Conservation (phyloP, 2,888 invertebrate genomes). For the Eledone cirrhosa region DNA sequence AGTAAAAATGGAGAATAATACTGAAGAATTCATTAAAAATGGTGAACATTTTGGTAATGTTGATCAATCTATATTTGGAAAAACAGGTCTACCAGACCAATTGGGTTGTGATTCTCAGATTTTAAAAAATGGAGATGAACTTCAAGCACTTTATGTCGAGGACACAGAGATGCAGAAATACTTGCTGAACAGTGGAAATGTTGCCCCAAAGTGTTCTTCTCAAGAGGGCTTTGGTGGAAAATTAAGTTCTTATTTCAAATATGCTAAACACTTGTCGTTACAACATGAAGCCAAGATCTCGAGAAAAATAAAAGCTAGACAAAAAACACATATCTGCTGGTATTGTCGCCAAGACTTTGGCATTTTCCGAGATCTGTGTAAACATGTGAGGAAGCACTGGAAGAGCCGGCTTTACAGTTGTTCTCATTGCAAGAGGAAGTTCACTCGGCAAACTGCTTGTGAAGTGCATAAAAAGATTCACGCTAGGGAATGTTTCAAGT, state of each 20-base stretch:
- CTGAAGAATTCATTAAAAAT: not conserved
- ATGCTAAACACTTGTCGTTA: conserved; percentile 1
- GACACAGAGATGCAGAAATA: not conserved
- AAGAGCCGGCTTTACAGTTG: not conserved
- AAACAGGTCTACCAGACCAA: not conserved
- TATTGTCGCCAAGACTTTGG: not conserved
- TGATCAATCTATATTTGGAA: not conserved
- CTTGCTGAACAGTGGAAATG: not conserved
- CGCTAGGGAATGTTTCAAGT: not conserved
- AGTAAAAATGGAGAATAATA: not conserved
- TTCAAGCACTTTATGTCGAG: not conserved
- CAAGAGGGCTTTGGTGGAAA: conserved; percentile 7
- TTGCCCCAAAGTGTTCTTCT: not conserved
- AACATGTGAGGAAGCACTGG: not conserved
- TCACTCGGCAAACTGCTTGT: not conserved
- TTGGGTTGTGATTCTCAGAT: not conserved
- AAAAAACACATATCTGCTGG: conserved; percentile 1
- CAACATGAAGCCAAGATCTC: conserved; percentile 4
- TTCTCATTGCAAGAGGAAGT: not conserved
- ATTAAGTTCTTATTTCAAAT: not conserved
- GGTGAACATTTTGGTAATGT: not conserved
- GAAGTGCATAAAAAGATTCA: not conserved
- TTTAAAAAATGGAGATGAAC: not conserved
- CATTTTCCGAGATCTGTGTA: not conserved
- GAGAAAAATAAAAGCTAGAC: not conserved